A percentile compares a stretch with the other conserved stretches of the same genome.
Conservation (phyloP, 2,797 vertebrate species). For the Manis javanica region DNA sequence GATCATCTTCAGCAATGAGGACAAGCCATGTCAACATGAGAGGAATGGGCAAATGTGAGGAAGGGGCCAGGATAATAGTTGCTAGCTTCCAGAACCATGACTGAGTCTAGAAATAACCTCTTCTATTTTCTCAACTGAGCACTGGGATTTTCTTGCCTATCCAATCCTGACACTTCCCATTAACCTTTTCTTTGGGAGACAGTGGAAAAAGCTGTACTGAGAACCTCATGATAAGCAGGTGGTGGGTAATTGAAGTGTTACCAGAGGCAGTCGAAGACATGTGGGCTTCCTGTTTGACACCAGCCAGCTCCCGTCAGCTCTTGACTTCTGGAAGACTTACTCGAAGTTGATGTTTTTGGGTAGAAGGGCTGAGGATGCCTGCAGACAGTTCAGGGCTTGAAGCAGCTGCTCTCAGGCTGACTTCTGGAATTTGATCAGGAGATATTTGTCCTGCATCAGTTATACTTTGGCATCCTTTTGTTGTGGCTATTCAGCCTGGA, state of each 20-base stretch:
- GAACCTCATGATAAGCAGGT: slow-evolving; percentile 3
- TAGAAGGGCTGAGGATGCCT: not conserved
- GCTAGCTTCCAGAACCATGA: not conserved
- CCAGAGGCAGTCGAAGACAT: not conserved
- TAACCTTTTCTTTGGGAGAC: slow-evolving; percentile 49
- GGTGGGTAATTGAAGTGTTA: slow-evolving; percentile 30
- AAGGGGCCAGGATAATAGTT: not conserved
- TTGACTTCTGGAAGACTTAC: not conserved
- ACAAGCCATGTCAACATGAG: not conserved
- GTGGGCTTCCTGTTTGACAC: not conserved
- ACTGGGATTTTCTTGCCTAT: slow-evolving; percentile 2
- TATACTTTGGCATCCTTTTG: not conserved
- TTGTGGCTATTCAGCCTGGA: not conserved
- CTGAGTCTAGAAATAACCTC: slow-evolving; percentile 31
- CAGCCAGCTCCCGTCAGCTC: not conserved
- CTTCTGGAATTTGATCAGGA: not conserved
- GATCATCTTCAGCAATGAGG: not conserved
- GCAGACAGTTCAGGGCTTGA: not conserved
- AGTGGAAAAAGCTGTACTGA: slow-evolving; percentile 17
- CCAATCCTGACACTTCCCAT: slow-evolving; percentile 38
- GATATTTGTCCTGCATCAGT: not conserved
- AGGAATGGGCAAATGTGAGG: not conserved
- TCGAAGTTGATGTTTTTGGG: not conserved
- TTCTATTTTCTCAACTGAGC: slow-evolving; percentile 8
- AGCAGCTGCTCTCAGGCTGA: not conserved